Base-by-base conservation (phyloP, 2,888 invertebrate species). In the Strigamia crassipes region DNA sequence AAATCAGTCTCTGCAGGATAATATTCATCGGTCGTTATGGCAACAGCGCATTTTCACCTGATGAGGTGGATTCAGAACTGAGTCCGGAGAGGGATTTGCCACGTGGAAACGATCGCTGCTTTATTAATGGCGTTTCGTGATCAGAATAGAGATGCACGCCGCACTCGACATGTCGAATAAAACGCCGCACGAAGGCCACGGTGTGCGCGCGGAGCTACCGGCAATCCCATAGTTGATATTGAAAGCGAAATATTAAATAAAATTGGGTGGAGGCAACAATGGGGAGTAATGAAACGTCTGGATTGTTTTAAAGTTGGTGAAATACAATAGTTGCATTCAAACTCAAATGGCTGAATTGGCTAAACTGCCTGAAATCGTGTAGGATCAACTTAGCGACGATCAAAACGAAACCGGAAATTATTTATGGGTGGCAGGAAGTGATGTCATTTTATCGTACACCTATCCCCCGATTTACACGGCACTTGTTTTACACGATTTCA, bases 1-100 rank as follows among this genome's bases (percentile, higher is more conserved):
- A 56, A 56, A 56, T 56, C 56, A 56, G 56, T 56, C 56, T 56
- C 56, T 9, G 56, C n/a, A 56, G 56, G 56, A 18, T 56, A 56
- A 56, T 56, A 56, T 56, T 56, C 56, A 56, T 56, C 56, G 56
- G 56, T 56, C 56, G 56, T 56, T 56, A 56, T 56, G 56, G 56
- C 56, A 56, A 56, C 56, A 56, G 56, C 5, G 56, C 56, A 56
- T 56, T 56, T 56, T 56, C 56, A 56, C 56, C 56, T 56, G 56
- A 56, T 56, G 56, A 56, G 56, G 56, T 56, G n/a, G 56, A 56
- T 56, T 56, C 56, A 56, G 56, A 56, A 18, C n/a, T 56, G n/a
- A 18, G n/a, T 56, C 18, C 56, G 18, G 18, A 18, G 56, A 56
- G 56, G 56, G 56, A 56, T 56, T 56, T 56, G 56, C 56, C 56